These are phyloP conservation scores for Podocnemis expansa DNA, from an alignment of 2,113 vertebrate species.

Conservation along the genomic window DNA sequence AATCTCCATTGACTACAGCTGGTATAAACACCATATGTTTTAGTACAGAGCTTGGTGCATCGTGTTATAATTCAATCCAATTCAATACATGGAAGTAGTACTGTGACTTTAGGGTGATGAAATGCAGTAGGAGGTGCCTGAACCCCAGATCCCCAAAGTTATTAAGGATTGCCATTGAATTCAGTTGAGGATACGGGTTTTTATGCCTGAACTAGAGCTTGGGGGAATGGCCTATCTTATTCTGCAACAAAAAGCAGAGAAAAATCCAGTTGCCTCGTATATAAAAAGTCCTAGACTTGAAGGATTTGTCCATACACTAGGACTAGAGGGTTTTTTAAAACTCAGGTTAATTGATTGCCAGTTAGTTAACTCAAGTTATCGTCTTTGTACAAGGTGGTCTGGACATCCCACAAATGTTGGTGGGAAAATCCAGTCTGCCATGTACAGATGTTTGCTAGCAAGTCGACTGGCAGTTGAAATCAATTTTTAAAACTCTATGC, in stretches of 20 bases:
- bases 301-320: background rate
- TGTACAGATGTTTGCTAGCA: background rate
- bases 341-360: background rate
- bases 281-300: background rate
- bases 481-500: background rate
- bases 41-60: background rate
- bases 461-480: background rate
- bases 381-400: background rate
- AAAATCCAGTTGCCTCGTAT: background rate
- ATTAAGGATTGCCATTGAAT: background rate
- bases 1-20: background rate
- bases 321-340: background rate
- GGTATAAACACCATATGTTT: background rate
- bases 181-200: background rate
- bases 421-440: background rate
- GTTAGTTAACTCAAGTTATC: background rate
- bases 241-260: fast-evolving
- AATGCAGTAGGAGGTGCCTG: fast-evolving
- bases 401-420: background rate
- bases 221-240: fast-evolving
- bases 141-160: background rate
- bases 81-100: background rate
- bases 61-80: background rate
- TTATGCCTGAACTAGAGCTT: background rate
- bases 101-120: background rate